These are phyloP conservation scores for Pteronotus mesoamericanus DNA, from an alignment of 2,797 vertebrate species.

Conservation along the genomic window DNA sequence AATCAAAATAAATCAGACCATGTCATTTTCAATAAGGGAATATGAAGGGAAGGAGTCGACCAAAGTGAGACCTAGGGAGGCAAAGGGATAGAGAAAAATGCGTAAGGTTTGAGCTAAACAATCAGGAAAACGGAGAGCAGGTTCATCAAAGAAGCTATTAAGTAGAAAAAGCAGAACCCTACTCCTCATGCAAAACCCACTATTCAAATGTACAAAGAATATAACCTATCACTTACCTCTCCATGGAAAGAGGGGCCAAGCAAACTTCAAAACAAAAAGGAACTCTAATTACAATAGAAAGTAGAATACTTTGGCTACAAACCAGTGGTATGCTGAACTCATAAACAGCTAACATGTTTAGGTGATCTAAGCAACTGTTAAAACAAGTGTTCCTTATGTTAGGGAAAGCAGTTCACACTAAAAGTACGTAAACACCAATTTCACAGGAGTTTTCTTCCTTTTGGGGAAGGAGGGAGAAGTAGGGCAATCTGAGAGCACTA, in stretches of 20 bases:
- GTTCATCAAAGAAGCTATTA: constrained; percentile 18
- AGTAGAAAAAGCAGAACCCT: constrained; percentile 30
- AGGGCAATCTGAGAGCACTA: neutral
- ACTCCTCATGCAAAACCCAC: constrained; percentile 67
- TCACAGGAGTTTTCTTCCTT: neutral
- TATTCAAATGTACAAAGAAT: constrained; percentile 68
- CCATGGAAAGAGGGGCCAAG: constrained; percentile 65
- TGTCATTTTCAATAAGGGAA: constrained; percentile 18
- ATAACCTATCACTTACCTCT: constrained; percentile 73
- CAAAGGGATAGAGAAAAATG: constrained; percentile 20
- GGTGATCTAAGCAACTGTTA: neutral
- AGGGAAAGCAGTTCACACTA: neutral
- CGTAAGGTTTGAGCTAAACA: constrained; percentile 29
- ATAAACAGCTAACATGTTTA: neutral
- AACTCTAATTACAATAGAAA: constrained; percentile 68
- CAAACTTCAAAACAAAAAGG: constrained; percentile 76
- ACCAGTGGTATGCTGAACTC: neutral
- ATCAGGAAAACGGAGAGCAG: constrained; percentile 43
- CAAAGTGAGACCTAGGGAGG: constrained; percentile 23
- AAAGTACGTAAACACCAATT: neutral
- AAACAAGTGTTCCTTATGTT: neutral
- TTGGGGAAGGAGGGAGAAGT: neutral
- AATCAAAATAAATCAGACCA: constrained; percentile 41
- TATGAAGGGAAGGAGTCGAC: constrained; percentile 20
- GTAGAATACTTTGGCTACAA: constrained; percentile 18